Evolutionary conservation across 1,140 invertebrate genomes (phyloP).

Genomic region (Euglossa dilemma): DNA sequence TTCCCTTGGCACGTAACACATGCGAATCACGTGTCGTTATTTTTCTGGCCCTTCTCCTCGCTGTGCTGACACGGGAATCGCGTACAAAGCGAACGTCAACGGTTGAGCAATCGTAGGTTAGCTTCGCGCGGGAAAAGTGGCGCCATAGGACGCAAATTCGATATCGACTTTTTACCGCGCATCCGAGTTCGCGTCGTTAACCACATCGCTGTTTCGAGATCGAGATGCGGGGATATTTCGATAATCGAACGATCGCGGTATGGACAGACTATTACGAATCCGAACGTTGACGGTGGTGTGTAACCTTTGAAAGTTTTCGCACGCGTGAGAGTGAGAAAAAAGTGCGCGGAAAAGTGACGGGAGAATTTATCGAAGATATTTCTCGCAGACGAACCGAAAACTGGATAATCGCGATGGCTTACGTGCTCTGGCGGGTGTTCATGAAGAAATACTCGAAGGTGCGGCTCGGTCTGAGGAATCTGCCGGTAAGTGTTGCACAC

Average conservation of each 20-base stretch:
- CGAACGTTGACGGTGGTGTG: neutral
- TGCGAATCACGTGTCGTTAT: neutral
- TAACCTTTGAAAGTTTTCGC: neutral
- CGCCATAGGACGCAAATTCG: neutral
- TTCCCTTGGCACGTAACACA: neutral
- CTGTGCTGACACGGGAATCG: neutral
- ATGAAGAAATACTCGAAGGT: constrained; percentile 83
- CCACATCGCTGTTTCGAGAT: neutral
- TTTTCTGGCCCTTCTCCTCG: neutral
- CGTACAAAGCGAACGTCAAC: neutral
- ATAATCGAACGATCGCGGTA: constrained; percentile 7
- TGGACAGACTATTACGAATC: neutral
- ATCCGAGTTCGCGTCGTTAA: neutral
- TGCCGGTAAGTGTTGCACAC: constrained; percentile 75
- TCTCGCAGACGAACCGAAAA: neutral
- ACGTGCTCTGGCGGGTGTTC: constrained; percentile 82
- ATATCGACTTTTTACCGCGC: constrained; percentile 4
- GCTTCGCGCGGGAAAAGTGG: neutral
- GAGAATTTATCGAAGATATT: constrained; percentile 1
- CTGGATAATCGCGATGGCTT: constrained; percentile 78
- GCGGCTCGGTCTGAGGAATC: constrained; percentile 80
- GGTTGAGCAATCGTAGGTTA: neutral
- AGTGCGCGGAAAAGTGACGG: neutral
- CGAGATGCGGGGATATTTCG: constrained; percentile 35
- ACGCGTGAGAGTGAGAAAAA: neutral